These are phyloP conservation scores for Microtus montanus DNA, from an alignment of 2,113 vertebrate genomes.

Conservation along the genomic window DNA sequence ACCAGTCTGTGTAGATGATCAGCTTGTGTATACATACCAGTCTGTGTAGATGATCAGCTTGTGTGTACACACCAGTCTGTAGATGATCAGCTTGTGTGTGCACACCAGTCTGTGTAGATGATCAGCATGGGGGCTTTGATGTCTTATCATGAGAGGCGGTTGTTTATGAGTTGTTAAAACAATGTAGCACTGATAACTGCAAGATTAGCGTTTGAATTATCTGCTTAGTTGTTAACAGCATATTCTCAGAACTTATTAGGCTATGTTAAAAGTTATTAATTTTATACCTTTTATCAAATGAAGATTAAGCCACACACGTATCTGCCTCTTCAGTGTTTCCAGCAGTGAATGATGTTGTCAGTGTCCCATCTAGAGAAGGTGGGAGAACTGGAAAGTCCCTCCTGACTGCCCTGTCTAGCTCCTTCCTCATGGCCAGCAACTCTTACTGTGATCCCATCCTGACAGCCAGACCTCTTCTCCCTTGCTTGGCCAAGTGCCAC, in stretches of 20 bases:
- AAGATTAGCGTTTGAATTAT: constrained; percentile 36
- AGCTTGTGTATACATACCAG: neutral
- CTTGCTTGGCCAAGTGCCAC: neutral
- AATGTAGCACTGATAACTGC: neutral
- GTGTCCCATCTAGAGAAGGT: neutral
- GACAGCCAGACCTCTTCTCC: neutral
- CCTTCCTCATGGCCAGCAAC: neutral
- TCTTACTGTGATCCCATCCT: neutral
- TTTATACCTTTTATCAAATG: constrained; percentile 35
- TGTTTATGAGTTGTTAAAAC: neutral
- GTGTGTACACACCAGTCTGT: too few species aligned
- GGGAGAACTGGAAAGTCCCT: neutral
- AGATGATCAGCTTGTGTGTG: too few species aligned
- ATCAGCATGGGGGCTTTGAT: neutral
- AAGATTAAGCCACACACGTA: neutral
- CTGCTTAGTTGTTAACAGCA: neutral
- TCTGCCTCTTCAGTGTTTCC: neutral
- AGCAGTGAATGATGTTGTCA: neutral
- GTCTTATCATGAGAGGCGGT: constrained; percentile 23
- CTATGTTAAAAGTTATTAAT: neutral
- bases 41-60: too few species aligned
- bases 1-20: too few species aligned
- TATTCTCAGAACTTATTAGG: neutral
- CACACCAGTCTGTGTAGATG: neutral
- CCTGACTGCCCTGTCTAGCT: neutral